Evolutionary conservation across 2,797 vertebrate species (phyloP).

Genomic region (Yasuhikotakia modesta): DNA sequence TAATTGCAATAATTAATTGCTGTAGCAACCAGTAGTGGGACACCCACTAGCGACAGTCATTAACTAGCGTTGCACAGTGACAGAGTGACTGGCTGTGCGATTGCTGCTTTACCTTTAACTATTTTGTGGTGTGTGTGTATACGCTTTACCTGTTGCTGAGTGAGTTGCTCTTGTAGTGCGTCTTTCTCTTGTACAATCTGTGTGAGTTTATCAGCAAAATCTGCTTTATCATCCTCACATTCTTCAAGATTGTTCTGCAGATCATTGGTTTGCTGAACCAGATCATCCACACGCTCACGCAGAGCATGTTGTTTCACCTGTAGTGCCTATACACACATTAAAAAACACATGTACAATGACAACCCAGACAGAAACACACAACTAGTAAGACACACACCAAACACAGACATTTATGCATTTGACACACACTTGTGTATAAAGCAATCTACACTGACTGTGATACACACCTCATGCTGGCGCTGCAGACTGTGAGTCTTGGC

Average conservation of each 20-base stretch:
- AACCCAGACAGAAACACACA: conserved; percentile 15
- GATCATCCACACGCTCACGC: conserved; percentile 44
- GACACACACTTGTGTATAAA: background rate
- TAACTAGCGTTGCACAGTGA: no score
- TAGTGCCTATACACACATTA: conserved; percentile 30
- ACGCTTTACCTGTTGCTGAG: conserved; percentile 44
- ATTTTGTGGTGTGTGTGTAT: conserved; percentile 18
- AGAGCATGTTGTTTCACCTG: conserved; percentile 53
- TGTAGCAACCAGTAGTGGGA: no score
- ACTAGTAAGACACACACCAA: background rate
- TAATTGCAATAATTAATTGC: no score
- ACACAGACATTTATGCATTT: background rate
- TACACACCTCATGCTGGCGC: conserved; percentile 52
- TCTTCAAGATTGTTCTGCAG: conserved; percentile 50
- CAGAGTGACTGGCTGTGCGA: no score
- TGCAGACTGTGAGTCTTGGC: conserved; percentile 48
- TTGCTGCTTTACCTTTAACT: no score
- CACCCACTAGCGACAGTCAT: no score
- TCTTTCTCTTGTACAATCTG: conserved; percentile 51
- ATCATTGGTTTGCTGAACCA: conserved; percentile 55
- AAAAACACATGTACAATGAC: background rate
- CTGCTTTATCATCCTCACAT: conserved; percentile 52
- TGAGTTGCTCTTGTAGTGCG: conserved; percentile 45
- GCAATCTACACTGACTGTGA: background rate
- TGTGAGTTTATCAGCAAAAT: conserved; percentile 45